Conservation (phyloP, 2,113 vertebrate species). For the Halcyon malimbica region DNA sequence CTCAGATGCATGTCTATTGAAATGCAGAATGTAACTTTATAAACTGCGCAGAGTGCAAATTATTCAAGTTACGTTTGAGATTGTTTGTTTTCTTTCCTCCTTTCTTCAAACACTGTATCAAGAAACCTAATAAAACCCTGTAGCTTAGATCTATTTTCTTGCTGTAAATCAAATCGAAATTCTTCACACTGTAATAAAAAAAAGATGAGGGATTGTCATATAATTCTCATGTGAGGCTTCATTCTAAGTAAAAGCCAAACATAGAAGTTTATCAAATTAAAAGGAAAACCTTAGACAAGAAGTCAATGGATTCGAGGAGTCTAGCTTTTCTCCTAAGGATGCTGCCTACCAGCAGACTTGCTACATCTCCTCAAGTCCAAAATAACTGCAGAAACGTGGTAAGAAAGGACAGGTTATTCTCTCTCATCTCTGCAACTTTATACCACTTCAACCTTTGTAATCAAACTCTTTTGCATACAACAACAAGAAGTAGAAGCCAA, state of each 20-base stretch:
- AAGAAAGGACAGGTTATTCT: neutral
- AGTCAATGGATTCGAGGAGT: neutral
- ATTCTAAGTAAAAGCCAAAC: neutral
- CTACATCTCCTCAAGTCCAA: neutral
- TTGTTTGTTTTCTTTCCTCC: neutral
- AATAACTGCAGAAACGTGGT: neutral
- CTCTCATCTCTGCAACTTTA: neutral
- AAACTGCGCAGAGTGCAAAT: neutral
- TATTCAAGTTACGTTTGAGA: neutral
- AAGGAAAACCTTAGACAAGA: neutral
- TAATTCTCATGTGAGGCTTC: neutral
- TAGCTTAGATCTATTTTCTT: neutral
- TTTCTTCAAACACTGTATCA: neutral
- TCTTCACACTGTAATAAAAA: neutral
- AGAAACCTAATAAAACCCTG: neutral
- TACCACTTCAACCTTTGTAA: neutral
- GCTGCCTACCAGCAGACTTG: neutral
- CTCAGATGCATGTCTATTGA: neutral
- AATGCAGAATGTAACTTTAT: neutral
- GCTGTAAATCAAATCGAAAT: neutral
- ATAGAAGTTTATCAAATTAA: neutral
- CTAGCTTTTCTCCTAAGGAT: neutral
- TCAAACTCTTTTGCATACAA: neutral
- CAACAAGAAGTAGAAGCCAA: neutral
- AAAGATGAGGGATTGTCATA: rapidly evolving